These are phyloP conservation scores for Aythya baeri DNA, from an alignment of 2,113 vertebrate species.

Conservation along the genomic window DNA sequence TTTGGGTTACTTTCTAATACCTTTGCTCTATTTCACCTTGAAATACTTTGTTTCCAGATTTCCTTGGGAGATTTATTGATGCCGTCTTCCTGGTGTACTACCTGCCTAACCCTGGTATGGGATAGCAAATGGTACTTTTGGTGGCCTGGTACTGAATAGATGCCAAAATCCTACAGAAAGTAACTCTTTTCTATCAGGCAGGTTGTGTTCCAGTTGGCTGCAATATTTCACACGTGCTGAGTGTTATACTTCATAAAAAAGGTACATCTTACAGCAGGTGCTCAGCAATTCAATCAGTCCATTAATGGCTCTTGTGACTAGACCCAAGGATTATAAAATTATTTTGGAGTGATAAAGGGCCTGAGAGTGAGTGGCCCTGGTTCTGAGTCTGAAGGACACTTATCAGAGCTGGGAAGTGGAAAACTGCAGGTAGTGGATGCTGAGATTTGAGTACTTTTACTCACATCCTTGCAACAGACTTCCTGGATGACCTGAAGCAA, in stretches of 20 bases:
- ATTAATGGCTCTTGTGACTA: not conserved
- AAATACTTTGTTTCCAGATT: not conserved
- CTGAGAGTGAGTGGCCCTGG: not conserved
- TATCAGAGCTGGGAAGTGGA: not conserved
- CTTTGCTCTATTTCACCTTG: not conserved
- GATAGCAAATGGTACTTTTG: not conserved
- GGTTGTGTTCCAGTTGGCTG: not conserved
- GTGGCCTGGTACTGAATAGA: not conserved
- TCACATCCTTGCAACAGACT: not conserved
- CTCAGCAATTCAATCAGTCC: not conserved
- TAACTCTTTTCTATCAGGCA: not conserved
- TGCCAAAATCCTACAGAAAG: not conserved
- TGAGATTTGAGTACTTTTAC: not conserved
- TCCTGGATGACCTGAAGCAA: not conserved
- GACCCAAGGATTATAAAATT: not conserved
- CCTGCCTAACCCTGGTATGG: not conserved
- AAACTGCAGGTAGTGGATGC: not conserved
- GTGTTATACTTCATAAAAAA: not conserved
- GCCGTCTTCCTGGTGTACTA: not conserved
- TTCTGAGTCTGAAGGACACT: not conserved
- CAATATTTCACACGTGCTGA: fast-evolving
- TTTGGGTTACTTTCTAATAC: not conserved
- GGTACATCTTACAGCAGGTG: fast-evolving
- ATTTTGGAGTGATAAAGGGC: not conserved
- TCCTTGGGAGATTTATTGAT: not conserved